phyloP scores from a whole-genome alignment of 2,888 invertebrate species.

The Clusia tigrina region DNA sequence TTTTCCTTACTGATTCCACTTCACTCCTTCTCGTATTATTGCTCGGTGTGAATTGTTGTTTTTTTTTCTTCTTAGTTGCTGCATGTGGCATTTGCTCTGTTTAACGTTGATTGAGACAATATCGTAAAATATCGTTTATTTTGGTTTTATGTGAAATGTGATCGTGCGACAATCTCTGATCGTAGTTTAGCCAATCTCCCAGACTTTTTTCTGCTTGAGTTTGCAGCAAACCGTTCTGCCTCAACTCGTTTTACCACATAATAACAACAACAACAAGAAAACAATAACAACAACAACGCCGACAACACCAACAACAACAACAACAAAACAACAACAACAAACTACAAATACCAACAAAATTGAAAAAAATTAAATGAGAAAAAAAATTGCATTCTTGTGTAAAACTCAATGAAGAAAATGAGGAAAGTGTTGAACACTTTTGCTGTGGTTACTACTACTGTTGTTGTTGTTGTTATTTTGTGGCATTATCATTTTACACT shows the following conservation, averaged over 20 bases:
- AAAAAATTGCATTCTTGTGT: constrained; percentile 40
- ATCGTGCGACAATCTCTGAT: constrained; percentile 36
- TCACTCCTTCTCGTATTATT: not conserved
- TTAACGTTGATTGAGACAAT: constrained; percentile 55
- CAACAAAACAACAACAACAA: too few species aligned
- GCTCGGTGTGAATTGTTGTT: constrained; percentile 36
- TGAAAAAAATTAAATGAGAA: too few species aligned
- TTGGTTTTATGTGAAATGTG: constrained; percentile 47
- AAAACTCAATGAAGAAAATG: constrained; percentile 58
- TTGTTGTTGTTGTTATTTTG: too few species aligned
- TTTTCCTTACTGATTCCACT: too few species aligned
- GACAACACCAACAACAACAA: too few species aligned
- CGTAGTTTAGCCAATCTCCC: not conserved
- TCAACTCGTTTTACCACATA: constrained; percentile 53
- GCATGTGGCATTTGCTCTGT: constrained; percentile 2
- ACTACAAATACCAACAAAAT: too few species aligned
- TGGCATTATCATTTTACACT: constrained; percentile 37
- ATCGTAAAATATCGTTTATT: constrained; percentile 51
- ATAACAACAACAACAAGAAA: too few species aligned
- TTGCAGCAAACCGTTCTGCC: constrained; percentile 38
- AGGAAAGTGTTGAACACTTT: constrained; percentile 58
- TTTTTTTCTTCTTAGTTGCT: constrained; percentile 6
- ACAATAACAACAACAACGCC: too few species aligned
- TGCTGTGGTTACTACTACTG: too few species aligned
- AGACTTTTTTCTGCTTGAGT: constrained; percentile 36